Base-by-base conservation (phyloP, 1,140 invertebrate species). In the Hirudo medicinalis region DNA sequence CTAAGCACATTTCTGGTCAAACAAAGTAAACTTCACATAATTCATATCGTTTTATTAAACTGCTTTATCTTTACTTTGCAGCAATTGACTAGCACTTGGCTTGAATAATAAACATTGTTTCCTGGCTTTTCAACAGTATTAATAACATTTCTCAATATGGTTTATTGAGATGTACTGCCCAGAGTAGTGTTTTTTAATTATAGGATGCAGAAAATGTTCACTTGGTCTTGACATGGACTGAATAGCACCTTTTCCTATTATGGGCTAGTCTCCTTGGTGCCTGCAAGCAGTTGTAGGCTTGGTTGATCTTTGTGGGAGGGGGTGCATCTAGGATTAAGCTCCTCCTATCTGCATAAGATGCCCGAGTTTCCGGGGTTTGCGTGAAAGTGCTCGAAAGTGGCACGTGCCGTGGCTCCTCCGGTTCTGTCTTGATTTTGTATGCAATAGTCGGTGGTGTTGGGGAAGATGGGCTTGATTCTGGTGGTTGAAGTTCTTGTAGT, bases 301-400 rank as follows among this genome's bases (percentile, higher is more conserved):
- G 29, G 19, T 22, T 11, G 29, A 22, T n/a, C 19, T 63, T 22
- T n/a, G 57, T 1, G 4, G 57, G 57, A 4, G 22, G 57, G 15
- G 57, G 57, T 11, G 57, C 57, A 11, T 63, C 57, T n/a, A 63
- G 57, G 57, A 63, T 63, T 13, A 63, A 32, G 57, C 57, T 63
- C 29, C 57, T 22, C 22, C 57, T 22, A 11, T 22, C 57, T 1
- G 57, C 57, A 15, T 63, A 63, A 63, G 57, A 22, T 6, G 57
- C 8, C 11, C 57, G 57, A 15, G 57, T 25, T 22, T 25, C 29
- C 57, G 29, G 17, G 22, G 29, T 25, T 22, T 63, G 22, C 22
- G 22, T 63, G 57, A 63, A 32, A 63, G 57, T 13, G 29, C 29
- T 63, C 57, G 57, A 63, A 32, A 63, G 22, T 11, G 55, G 55